A percentile compares a stretch with the other conserved stretches of the same genome.
Evolutionary conservation across 2,113 vertebrate species (phyloP).

Genomic region (Oncorhynchus masou): DNA sequence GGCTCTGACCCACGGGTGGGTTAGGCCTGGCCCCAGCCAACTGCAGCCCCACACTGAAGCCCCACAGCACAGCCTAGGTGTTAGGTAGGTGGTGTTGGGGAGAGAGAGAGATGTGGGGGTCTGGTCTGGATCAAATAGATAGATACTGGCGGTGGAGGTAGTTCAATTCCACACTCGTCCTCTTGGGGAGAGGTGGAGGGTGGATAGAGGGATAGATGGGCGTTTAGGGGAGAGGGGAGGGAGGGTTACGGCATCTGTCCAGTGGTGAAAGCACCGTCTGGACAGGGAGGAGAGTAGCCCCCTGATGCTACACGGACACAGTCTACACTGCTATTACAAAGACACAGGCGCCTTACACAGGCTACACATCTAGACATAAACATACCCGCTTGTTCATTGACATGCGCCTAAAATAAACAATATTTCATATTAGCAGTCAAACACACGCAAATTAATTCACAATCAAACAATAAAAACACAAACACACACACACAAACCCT

Average conservation of each 20-base stretch:
- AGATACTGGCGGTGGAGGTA: no score
- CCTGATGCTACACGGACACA: slow-evolving; percentile 55
- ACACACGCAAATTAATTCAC: not conserved
- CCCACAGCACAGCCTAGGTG: no score
- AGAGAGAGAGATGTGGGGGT: slow-evolving; percentile 58
- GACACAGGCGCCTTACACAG: slow-evolving; percentile 2
- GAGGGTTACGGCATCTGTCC: slow-evolving; percentile 78
- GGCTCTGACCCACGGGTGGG: no score
- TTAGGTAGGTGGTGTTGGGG: slow-evolving; percentile 34
- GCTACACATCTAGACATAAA: not conserved
- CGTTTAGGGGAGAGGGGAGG: slow-evolving; percentile 33
- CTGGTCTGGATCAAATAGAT: slow-evolving; percentile 40
- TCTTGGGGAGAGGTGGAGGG: slow-evolving; percentile 37
- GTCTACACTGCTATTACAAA: slow-evolving; percentile 10
- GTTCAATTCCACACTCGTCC: no score
- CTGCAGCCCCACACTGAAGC: no score
- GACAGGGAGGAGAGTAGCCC: slow-evolving; percentile 67
- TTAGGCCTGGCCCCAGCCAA: no score
- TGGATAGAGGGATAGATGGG: slow-evolving; percentile 17
- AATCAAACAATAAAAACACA: slow-evolving; percentile 3
- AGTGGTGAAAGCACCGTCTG: slow-evolving; percentile 79
- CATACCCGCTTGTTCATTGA: not conserved
- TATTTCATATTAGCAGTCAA: no score
- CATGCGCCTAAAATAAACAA: no score
- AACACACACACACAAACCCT: slow-evolving; percentile 36